These are phyloP conservation scores for Ramphastos sulfuratus DNA, from an alignment of 2,113 vertebrate species.

Conservation along the genomic window DNA sequence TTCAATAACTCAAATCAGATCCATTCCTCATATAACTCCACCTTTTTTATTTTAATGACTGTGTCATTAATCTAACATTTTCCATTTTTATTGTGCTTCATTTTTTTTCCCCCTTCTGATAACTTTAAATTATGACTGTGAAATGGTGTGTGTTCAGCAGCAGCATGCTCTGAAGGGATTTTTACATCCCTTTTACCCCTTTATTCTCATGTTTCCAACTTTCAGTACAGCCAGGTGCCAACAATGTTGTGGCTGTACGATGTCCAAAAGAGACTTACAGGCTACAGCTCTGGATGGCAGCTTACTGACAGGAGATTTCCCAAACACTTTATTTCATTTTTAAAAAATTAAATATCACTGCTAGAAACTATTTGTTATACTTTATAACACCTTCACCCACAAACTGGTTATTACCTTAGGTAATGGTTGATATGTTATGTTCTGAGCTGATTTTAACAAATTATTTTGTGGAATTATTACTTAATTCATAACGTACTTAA, in stretches of 20 bases:
- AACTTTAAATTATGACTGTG: slow-evolving; percentile 40
- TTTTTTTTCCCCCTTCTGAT: slow-evolving; percentile 45
- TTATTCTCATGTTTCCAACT: background rate
- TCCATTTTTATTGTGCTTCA: slow-evolving; percentile 68
- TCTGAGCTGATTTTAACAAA: slow-evolving; percentile 44
- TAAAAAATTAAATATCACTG: slow-evolving; percentile 17
- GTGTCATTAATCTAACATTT: slow-evolving; percentile 59
- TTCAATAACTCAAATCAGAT: slow-evolving; percentile 47
- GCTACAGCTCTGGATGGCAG: background rate
- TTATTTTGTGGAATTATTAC: slow-evolving; percentile 43
- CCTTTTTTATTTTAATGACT: slow-evolving; percentile 65
- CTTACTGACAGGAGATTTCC: slow-evolving; percentile 57
- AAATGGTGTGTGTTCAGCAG: background rate
- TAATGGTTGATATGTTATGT: background rate
- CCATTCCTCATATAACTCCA: slow-evolving; percentile 52
- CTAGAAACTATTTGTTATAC: background rate
- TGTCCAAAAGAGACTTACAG: slow-evolving; percentile 17
- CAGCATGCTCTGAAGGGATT: background rate
- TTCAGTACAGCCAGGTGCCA: background rate
- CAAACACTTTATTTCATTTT: slow-evolving; percentile 1
- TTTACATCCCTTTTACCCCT: slow-evolving; percentile 14
- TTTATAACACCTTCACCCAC: slow-evolving; percentile 12
- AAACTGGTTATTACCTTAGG: background rate
- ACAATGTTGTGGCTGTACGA: background rate
- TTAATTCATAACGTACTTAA: slow-evolving; percentile 46